Percentiles rank a stretch among this genome's conserved stretches.
These are phyloP conservation scores for Coreius guichenoti DNA, from an alignment of 2,797 vertebrate genomes.

Conservation along the genomic window DNA sequence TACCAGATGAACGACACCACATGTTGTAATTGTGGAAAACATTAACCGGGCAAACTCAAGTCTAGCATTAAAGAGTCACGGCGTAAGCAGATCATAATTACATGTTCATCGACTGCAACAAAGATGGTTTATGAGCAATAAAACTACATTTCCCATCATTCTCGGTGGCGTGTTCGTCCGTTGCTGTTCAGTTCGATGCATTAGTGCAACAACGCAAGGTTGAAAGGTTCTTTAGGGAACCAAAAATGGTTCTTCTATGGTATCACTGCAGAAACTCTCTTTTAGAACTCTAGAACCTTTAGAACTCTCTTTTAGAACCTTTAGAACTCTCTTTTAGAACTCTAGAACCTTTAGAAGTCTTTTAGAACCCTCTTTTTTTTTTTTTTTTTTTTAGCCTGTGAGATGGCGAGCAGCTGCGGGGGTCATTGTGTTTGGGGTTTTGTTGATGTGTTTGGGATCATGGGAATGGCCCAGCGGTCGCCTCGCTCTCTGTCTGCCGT, in stretches of 20 bases:
- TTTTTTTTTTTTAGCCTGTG: neutral
- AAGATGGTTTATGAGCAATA: neutral
- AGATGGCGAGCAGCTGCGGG: neutral
- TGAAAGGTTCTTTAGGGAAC: too few species aligned
- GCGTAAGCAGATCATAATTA: neutral
- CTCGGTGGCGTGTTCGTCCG: neutral
- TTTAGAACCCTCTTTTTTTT: too few species aligned
- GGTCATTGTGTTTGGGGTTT: neutral
- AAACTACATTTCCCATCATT: constrained; percentile 6
- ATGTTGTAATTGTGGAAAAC: constrained; percentile 7
- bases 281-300: too few species aligned
- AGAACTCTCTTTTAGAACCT: too few species aligned
- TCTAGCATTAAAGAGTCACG: neutral
- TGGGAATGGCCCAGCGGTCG: neutral
- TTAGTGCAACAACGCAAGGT: neutral
- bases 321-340: too few species aligned
- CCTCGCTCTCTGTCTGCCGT: neutral
- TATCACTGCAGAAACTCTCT: neutral
- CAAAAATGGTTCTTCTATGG: too few species aligned
- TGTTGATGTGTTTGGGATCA: neutral
- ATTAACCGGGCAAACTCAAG: neutral
- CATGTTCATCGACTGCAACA: neutral
- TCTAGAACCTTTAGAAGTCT: too few species aligned
- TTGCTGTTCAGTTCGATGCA: neutral
- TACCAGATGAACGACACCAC: neutral